phyloP scores from a whole-genome alignment of 2,888 invertebrate species.

The Rhopalosiphum nymphaeae region DNA sequence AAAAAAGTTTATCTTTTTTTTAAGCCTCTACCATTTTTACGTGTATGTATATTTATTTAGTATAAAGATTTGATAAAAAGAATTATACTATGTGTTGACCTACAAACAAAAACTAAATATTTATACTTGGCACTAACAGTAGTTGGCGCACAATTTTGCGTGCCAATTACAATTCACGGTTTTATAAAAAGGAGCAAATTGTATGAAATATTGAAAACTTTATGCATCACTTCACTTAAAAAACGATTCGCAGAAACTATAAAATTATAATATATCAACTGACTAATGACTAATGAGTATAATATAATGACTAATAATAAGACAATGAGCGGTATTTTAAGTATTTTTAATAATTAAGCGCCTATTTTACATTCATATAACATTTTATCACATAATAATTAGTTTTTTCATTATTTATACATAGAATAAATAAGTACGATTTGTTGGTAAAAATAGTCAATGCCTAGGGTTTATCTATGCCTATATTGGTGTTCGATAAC shows the following conservation, averaged over 20 bases:
- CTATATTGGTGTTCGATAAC: neutral
- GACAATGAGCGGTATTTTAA: neutral
- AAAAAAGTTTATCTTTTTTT: neutral
- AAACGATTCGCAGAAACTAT: neutral
- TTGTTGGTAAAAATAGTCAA: neutral
- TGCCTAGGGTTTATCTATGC: neutral
- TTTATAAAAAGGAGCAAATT: neutral
- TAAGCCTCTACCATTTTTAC: neutral
- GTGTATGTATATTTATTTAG: neutral
- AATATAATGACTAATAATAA: neutral
- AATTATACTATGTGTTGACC: neutral
- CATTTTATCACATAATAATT: neutral
- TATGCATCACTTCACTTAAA: neutral
- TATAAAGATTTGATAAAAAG: neutral
- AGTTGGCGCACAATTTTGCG: neutral
- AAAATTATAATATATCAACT: neutral
- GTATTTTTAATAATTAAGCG: neutral
- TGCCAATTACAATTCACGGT: neutral
- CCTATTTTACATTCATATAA: neutral
- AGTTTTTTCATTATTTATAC: neutral
- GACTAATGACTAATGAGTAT: neutral
- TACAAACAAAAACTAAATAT: constrained; percentile 2
- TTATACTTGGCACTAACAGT: neutral
- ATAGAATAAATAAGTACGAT: neutral
- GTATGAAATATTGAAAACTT: neutral